Conservation (phyloP, 2,113 vertebrate genomes). For the Oenanthe melanoleuca region DNA sequence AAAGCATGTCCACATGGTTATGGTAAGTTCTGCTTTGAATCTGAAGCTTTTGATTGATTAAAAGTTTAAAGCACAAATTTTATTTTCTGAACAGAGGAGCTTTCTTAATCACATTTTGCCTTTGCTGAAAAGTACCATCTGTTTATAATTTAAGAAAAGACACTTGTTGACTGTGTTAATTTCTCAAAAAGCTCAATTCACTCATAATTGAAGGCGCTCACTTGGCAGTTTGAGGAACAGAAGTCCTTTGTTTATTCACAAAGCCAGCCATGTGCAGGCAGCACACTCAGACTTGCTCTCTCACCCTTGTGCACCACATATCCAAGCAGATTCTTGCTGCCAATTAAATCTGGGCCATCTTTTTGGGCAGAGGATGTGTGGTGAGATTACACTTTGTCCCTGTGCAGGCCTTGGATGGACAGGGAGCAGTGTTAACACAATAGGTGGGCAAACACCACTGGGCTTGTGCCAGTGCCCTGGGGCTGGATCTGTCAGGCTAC, state of each 20-base stretch:
- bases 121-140: background rate
- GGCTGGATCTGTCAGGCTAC: background rate
- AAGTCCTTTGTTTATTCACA: background rate
- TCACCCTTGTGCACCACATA: background rate
- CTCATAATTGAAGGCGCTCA: background rate
- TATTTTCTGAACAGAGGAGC: background rate
- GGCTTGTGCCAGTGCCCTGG: background rate
- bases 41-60: background rate
- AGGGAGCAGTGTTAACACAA: background rate
- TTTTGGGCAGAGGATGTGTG: background rate
- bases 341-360: background rate
- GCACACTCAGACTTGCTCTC: background rate
- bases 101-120: background rate
- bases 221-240: background rate
- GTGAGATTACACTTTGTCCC: background rate
- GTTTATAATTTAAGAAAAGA: background rate
- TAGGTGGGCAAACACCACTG: rapidly evolving
- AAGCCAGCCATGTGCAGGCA: background rate
- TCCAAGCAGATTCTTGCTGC: background rate
- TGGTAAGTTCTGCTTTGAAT: background rate
- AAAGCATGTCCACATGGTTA: background rate
- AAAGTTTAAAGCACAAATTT: background rate
- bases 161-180: background rate
- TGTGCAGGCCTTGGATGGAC: background rate
- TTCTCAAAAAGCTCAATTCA: background rate